Evolutionary conservation across 2,113 vertebrate species (phyloP).

Genomic region (Ictalurus punctatus): DNA sequence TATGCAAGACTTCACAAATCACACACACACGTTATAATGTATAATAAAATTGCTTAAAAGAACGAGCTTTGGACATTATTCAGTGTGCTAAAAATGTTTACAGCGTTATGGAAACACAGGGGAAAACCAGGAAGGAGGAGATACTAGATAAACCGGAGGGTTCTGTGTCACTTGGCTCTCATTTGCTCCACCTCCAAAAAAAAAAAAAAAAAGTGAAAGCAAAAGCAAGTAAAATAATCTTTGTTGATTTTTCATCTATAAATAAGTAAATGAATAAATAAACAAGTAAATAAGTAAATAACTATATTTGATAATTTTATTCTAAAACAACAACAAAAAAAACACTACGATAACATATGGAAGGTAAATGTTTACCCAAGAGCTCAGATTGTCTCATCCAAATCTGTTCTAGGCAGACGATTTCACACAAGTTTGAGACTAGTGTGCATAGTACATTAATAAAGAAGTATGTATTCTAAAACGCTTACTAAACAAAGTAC

Average conservation of each 20-base stretch:
- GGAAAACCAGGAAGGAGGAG: conserved; percentile 20
- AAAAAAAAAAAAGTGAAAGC: not conserved
- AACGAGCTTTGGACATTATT: not conserved
- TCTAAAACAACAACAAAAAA: not conserved
- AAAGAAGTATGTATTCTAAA: not conserved
- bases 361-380: not conserved
- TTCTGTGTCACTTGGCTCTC: not conserved
- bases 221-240: not conserved
- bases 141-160: not conserved
- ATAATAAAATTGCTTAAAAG: not conserved
- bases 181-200: not conserved
- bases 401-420: not conserved
- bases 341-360: not conserved
- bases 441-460: not conserved
- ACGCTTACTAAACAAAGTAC: not conserved
- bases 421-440: not conserved
- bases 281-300: not conserved
- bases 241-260: not conserved
- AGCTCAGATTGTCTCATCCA: not conserved
- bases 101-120: not conserved
- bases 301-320: not conserved
- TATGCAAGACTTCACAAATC: not conserved
- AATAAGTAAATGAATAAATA: not conserved
- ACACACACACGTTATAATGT: not conserved
- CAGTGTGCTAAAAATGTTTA: not conserved